Evolutionary conservation across 2,888 invertebrate genomes (phyloP).

Genomic region (Meiosimyza platycephala): DNA sequence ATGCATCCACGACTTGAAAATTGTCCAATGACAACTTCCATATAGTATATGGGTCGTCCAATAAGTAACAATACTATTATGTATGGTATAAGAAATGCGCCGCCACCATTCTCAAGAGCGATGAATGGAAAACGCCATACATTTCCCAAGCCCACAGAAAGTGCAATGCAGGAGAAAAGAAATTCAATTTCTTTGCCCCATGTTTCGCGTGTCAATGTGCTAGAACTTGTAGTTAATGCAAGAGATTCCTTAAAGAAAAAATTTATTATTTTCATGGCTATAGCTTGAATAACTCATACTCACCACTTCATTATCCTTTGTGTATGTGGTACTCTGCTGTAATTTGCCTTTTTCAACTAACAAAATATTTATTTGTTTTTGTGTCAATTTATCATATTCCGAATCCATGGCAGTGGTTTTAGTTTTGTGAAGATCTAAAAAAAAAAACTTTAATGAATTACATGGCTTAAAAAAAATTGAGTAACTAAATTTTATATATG

Average conservation of each 20-base stretch:
- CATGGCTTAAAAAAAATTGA: background rate
- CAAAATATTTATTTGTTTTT: conserved; percentile 45
- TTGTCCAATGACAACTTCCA: conserved; percentile 80
- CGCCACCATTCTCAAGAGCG: conserved; percentile 76
- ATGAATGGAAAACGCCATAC: conserved; percentile 77
- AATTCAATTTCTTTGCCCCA: conserved; percentile 76
- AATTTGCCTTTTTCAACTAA: conserved; percentile 43
- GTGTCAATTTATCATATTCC: conserved; percentile 51
- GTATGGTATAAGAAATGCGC: conserved; percentile 77
- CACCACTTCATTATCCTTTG: conserved; percentile 52
- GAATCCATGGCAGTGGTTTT: conserved; percentile 50
- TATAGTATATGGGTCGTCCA: conserved; percentile 77
- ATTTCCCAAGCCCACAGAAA: conserved; percentile 76
- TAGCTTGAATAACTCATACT: conserved; percentile 17
- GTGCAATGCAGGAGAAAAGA: conserved; percentile 71
- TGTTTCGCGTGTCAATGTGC: conserved; percentile 57
- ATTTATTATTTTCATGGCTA: background rate
- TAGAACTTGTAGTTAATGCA: conserved; percentile 44
- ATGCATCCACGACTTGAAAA: conserved; percentile 78
- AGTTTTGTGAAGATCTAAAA: background rate
- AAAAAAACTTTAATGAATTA: conserved; percentile 2
- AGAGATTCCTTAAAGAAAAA: conserved; percentile 41
- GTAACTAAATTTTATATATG: no score
- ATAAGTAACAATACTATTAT: conserved; percentile 73
- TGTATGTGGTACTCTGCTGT: conserved; percentile 47